A percentile compares a stretch with the other conserved stretches of the same genome.
These are phyloP conservation scores for Acanthaster planci DNA, from an alignment of 35 echinoderm and acorn worm genomes.

Conservation along the genomic window DNA sequence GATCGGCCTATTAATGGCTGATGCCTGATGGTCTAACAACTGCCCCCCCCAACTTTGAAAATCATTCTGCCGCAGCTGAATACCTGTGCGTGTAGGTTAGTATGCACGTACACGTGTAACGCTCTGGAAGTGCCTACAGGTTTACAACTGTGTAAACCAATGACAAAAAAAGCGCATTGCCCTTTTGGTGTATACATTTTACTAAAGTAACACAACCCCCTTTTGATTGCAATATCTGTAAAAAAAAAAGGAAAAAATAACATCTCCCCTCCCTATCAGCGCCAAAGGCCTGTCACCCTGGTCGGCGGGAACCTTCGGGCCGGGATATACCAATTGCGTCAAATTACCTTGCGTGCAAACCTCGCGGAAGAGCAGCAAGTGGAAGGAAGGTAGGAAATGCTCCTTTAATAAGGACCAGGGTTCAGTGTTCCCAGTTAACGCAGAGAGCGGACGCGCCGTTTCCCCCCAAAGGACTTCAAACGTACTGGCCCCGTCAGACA, in stretches of 20 bases:
- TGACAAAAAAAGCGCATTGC: conserved; percentile 18
- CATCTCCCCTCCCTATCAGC: background rate
- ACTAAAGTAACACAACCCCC: background rate
- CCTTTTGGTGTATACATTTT: background rate
- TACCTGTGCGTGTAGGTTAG: no score
- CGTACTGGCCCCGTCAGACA: background rate
- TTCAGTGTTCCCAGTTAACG: conserved; percentile 12
- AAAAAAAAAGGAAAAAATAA: no score
- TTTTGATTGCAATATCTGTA: background rate
- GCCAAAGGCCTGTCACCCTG: background rate
- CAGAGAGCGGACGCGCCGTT: background rate
- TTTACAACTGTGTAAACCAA: no score
- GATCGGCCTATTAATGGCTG: no score
- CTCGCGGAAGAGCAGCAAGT: conserved; percentile 1
- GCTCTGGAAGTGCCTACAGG: no score
- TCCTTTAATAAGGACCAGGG: conserved; percentile 7
- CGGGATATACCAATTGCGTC: conserved; percentile 26
- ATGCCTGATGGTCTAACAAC: no score
- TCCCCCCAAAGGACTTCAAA: background rate
- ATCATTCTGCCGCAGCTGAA: no score
- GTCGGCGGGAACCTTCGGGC: background rate
- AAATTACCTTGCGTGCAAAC: conserved; percentile 30
- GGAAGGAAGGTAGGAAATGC: conserved; percentile 22
- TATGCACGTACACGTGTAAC: no score
- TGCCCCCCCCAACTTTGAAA: no score